Percentiles rank a stretch among this genome's conserved stretches.
phyloP scores from a whole-genome alignment of 2,113 vertebrate genomes.

The Hepsetus odoe region DNA sequence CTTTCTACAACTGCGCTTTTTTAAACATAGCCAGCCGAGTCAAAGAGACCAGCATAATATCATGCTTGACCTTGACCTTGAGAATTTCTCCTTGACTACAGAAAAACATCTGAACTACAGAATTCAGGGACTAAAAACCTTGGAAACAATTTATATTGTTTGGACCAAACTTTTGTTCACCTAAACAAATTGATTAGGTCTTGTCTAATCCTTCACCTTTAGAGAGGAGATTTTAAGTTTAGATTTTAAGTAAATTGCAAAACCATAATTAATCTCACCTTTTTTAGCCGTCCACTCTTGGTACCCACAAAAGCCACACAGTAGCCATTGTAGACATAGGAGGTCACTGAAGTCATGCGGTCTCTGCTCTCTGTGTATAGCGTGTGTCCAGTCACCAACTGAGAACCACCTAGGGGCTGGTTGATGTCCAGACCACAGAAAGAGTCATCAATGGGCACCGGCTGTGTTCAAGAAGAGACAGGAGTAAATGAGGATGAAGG shows the following conservation, averaged over 20 bases:
- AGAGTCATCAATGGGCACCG: slow-evolving; percentile 95
- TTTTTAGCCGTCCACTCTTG: slow-evolving; percentile 92
- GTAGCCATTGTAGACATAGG: slow-evolving; percentile 94
- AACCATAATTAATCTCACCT: slow-evolving; percentile 77
- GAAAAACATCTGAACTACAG: not conserved
- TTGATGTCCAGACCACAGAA: slow-evolving; percentile 99
- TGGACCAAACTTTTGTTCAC: not conserved
- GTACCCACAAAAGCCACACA: slow-evolving; percentile 97
- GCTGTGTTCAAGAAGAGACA: slow-evolving; percentile 71
- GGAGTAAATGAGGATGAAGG: not conserved
- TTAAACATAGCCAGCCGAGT: slow-evolving; percentile 9
- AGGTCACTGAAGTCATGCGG: slow-evolving; percentile 93
- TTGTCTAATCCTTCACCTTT: not conserved
- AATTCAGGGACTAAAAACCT: not conserved
- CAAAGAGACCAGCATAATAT: slow-evolving; percentile 1
- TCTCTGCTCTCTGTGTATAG: slow-evolving; percentile 92
- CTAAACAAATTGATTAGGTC: not conserved
- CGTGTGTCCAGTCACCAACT: slow-evolving; percentile 87
- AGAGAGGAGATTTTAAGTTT: not conserved
- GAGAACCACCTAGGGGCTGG: slow-evolving; percentile 93
- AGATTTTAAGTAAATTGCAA: too few relatives aligned
- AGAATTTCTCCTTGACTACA: not conserved
- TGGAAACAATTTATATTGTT: not conserved
- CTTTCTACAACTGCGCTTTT: slow-evolving; percentile 60
- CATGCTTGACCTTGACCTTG: not conserved